Evolutionary conservation across 2,797 vertebrate species (phyloP).

Genomic region (Peromyscus aztecus): DNA sequence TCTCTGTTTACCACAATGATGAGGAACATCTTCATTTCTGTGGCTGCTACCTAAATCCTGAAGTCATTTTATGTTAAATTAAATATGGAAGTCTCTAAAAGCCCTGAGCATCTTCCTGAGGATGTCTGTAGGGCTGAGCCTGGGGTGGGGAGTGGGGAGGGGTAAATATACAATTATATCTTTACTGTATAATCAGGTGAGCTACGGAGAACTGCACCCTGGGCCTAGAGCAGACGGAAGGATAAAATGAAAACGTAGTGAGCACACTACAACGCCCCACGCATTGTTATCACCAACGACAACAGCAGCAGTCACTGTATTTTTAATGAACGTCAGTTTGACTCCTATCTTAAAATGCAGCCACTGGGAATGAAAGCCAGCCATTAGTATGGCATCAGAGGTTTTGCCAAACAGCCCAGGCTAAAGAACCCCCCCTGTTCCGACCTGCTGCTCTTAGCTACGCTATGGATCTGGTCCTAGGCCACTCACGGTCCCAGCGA

Average conservation of each 20-base stretch:
- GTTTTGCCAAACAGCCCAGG: not conserved
- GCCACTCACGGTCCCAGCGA: not conserved
- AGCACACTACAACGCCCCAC: not conserved
- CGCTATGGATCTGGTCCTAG: not conserved
- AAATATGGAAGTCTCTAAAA: not conserved
- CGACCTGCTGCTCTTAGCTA: not conserved
- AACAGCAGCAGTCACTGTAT: constrained; percentile 34
- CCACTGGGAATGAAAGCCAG: not conserved
- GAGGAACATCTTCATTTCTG: not conserved
- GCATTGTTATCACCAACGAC: not conserved
- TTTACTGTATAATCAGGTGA: too few species aligned
- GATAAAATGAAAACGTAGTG: not conserved
- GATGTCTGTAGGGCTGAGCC: not conserved
- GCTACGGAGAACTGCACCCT: too few species aligned
- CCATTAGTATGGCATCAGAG: not conserved
- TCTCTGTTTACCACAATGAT: constrained; percentile 16
- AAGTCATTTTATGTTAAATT: not conserved
- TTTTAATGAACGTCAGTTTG: not conserved
- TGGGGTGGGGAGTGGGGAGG: not conserved
- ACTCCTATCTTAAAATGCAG: not conserved
- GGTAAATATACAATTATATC: not conserved
- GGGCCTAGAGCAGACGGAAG: not conserved
- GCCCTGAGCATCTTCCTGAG: not conserved
- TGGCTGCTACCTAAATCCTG: not conserved
- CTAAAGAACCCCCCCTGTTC: not conserved